Evolutionary conservation across 2,797 vertebrate genomes (phyloP), one percentile per base, ranked within the genome.

Genomic region (Rhinophrynus dorsalis): DNA sequence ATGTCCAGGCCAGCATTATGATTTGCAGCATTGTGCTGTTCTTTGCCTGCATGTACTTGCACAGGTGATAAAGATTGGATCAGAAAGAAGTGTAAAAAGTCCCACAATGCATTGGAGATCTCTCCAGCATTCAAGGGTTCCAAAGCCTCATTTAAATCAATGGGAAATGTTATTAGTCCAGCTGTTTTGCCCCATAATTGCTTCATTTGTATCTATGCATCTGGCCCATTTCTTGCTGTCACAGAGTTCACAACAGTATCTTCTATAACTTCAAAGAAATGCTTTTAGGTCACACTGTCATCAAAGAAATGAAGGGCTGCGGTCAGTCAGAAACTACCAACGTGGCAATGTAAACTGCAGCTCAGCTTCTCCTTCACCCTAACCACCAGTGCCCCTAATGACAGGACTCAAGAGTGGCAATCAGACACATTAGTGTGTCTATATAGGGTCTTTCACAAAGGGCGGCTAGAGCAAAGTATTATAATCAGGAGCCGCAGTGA

Each of bases 261-360:
- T 15, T 26, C 11, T 32, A 37, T 56, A 45, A 67, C 29, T 33
- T 47, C 12, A 30, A 47, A 37, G 12, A 12, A 58, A 27, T 57
- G 54, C 29, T 48, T 67, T 37, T 26, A 37, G 65, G 30, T 58
- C 65, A 68, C 29, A 48, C 38, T 33, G 51, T 67, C 52, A 58
- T 51, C 44, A 6, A 10, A 11, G 47, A 18, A 3, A 44, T 62
- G 67, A 61, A 30, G 30, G 27, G 18, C 23, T 54, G 59, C 47
- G 58, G 29, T 35, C 20, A 54, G 48, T 42, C 10, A 52, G n/a
- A 42, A 60, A 60, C 18, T 68, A 44, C 17, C 56, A 69, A 57
- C 67, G 35, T 69, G 67, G 57, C 57, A 69, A 32, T 48, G 29
- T 29, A 58, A 27, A 57, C 13, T 20, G 2, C 55, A 12, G 17